Evolutionary conservation across 2,888 invertebrate genomes (phyloP).

Genomic region (Cheilosia scutellata): DNA sequence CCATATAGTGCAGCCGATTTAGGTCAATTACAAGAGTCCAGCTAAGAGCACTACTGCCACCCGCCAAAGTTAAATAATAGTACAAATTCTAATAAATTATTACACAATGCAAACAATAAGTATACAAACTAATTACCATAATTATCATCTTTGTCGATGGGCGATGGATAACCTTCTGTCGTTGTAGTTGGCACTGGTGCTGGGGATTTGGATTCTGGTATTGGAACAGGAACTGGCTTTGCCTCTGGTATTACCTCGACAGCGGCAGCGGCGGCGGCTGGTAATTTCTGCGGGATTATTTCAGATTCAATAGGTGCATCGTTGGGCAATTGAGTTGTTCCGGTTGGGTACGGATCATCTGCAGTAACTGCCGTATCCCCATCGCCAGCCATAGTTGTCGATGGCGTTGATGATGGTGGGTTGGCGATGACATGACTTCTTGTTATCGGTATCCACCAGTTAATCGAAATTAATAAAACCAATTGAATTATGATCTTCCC

Average conservation of each 20-base stretch:
- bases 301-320: slow-evolving; percentile 65
- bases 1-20: slow-evolving; percentile 59
- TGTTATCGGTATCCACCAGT: slow-evolving; percentile 71
- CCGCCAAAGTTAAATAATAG: slow-evolving; percentile 31
- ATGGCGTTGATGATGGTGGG: slow-evolving; percentile 37
- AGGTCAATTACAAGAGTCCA: slow-evolving; percentile 38
- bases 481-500: slow-evolving; percentile 71
- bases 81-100: slow-evolving; percentile 27
- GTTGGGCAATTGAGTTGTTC: slow-evolving; percentile 72
- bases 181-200: slow-evolving; percentile 26
- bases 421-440: slow-evolving; percentile 63
- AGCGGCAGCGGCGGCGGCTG: slow-evolving; percentile 25
- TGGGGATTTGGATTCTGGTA: slow-evolving; percentile 23
- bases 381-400: slow-evolving; percentile 17
- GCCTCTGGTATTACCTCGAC: slow-evolving; percentile 24
- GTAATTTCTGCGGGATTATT: slow-evolving; percentile 56
- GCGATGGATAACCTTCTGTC: slow-evolving; percentile 53
- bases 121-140: slow-evolving; percentile 70
- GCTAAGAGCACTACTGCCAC: slow-evolving; percentile 3
- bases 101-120: slow-evolving; percentile 19
- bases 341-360: slow-evolving; percentile 51
- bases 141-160: slow-evolving; percentile 61
- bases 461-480: slow-evolving; percentile 73
- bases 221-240: slow-evolving; percentile 38
- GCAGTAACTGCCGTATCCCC: slow-evolving; percentile 46